A percentile compares a stretch with the other conserved stretches of the same genome.
Evolutionary conservation across 2,113 vertebrate species (phyloP).

Genomic region (Pluvianellus socialis): DNA sequence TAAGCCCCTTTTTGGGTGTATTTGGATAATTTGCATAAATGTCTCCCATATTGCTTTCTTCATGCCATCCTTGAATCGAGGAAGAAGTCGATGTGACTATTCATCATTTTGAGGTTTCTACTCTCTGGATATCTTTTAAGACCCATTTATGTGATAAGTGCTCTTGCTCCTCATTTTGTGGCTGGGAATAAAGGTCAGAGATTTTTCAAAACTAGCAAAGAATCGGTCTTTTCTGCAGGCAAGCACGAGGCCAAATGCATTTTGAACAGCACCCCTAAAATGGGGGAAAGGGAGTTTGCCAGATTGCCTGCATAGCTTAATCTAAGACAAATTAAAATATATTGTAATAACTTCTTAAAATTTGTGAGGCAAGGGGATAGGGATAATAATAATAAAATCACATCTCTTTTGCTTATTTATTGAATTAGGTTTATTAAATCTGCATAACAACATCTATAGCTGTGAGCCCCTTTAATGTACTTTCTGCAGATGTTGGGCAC

Average conservation of each 20-base stretch:
- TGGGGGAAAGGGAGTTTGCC: neutral
- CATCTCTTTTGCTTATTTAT: neutral
- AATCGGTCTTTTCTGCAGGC: neutral
- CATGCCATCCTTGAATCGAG: accelerated
- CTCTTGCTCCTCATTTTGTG: neutral
- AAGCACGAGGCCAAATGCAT: neutral
- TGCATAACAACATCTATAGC: neutral
- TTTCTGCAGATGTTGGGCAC: neutral
- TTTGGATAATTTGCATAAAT: neutral
- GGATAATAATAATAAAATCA: neutral
- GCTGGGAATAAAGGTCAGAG: neutral
- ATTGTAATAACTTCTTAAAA: neutral
- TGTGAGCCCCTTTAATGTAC: neutral
- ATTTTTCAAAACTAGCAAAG: neutral
- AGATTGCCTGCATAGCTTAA: neutral
- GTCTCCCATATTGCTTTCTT: neutral
- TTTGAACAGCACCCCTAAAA: neutral
- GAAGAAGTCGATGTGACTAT: neutral
- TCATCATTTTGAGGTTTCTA: neutral
- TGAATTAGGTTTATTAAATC: neutral
- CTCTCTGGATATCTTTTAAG: neutral
- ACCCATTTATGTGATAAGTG: neutral
- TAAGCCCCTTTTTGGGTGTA: neutral
- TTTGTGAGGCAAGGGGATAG: neutral
- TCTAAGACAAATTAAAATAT: neutral